Base-by-base conservation (phyloP, 2,888 invertebrate species). In the Pocota personata region DNA sequence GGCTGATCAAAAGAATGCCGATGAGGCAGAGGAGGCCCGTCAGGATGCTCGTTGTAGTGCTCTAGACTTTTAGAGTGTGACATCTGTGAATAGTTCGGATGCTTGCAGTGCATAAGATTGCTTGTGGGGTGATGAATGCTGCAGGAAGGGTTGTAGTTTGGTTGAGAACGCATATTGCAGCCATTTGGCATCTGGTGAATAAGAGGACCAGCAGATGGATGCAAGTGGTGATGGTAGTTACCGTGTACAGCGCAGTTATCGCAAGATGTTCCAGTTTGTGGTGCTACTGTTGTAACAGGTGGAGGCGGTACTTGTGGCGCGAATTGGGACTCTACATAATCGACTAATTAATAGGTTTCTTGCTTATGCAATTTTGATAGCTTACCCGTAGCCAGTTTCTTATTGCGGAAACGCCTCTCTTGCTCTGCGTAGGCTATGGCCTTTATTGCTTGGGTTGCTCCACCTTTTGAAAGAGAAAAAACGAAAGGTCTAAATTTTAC, bases 1-100 rank as follows among this genome's bases (percentile, higher is more conserved):
- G 92, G 92, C 80, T 92, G 92, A 88, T 92, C 93, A 52, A 93
- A 92, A 0, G 93, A 92, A 80, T 92, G 92, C 0, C 92, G 91
- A 87, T 92, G 92, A 3, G 91, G 91, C 75, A 91, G 79, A 10
- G 83, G 82, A 14, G 82, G 80, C 0, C 88, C 87, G 24, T 82
- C 87, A 30, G 89, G 89, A 58, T 91, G 90, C 66, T 91, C 91
- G 84, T 90, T 91, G 88, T 93, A 93, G 72, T 92, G 92, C 8
- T 92, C 92, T 67, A 92, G 83, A 78, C 92, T 92, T 79, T 92
- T 92, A 2, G 93, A 93, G 78, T 92, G 92, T 19, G 92, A 91
- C 90, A 92, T 91, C 37, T 90, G 88, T 21, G 88, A 48, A 46
- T 87, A 76, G 43, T 84, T 83, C 5, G 87, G 67, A 40, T 84